Percentiles rank a stretch among this genome's conserved stretches.
Conservation (phyloP, 1,140 invertebrate species). For the Episyrphus balteatus region DNA sequence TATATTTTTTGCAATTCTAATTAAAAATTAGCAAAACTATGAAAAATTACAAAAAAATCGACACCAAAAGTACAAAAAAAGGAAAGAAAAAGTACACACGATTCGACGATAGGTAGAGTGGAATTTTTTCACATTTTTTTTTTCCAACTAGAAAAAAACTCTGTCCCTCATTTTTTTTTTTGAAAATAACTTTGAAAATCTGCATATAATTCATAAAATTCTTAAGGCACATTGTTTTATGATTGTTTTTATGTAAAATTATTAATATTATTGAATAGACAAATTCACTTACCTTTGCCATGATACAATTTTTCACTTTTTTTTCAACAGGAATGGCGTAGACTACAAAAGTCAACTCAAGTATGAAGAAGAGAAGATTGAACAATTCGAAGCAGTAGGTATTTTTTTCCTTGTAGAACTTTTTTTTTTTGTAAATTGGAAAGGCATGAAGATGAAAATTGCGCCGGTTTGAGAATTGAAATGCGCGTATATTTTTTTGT, state of each 20-base stretch:
- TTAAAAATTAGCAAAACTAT: too few species aligned
- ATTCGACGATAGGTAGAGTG: too few species aligned
- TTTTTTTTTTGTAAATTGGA: slow-evolving; percentile 2
- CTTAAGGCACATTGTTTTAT: background rate
- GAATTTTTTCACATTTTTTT: too few species aligned
- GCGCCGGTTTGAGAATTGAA: slow-evolving; percentile 4
- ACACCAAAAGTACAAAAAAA: too few species aligned
- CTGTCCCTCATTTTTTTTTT: too few species aligned
- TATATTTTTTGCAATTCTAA: too few species aligned
- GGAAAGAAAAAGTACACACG: too few species aligned
- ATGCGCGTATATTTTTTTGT: slow-evolving; percentile 1
- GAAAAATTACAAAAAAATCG: too few species aligned
- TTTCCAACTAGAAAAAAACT: too few species aligned
- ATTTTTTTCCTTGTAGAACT: slow-evolving; percentile 1
- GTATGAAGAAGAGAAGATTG: slow-evolving; percentile 1
- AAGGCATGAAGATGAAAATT: slow-evolving; percentile 4
- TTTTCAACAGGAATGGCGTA: slow-evolving; percentile 7
- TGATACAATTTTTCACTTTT: slow-evolving; percentile 9
- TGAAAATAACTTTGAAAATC: too few species aligned
- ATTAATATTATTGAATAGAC: slow-evolving; percentile 1
- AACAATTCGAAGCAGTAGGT: background rate
- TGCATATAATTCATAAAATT: background rate
- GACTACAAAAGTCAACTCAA: slow-evolving; percentile 8
- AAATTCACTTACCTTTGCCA: slow-evolving; percentile 9
- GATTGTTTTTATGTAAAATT: background rate